Base-by-base conservation (phyloP, 92 coral and sea anemone genomes). In the Heteractis magnifica region DNA sequence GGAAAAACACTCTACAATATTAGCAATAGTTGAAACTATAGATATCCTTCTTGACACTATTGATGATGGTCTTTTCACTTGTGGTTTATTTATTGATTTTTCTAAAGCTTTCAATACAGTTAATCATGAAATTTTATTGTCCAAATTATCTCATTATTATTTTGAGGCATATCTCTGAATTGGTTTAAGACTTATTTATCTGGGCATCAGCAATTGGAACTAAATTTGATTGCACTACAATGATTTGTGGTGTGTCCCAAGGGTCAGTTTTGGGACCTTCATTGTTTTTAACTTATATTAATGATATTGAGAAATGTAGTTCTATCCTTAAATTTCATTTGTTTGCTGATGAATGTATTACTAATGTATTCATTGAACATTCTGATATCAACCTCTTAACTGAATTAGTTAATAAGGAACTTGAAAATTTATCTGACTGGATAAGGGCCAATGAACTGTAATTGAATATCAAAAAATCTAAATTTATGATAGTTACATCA, bases 11-110 rank as follows among this genome's bases (percentile, higher is more conserved):
- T 73, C 86, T 1, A 82, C 72, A 18, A 10, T 23, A 10, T 77
- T 65, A 71, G 81, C 86, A 6, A 18, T 81, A 8, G 56, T 68
- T 14, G 58, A 49, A 34, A 68, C 51, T 4, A 65, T 70, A 23
- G 85, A 81, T 16, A 81, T 68, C 14, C 49, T 81, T 5, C 80
- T 60, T 16, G n/a, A 44, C 2, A 0, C 79, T 34, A 65, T 81
- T 6, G 84, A 81, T 8, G 56, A 68, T 8, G 26, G 52, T 6
- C 23, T 48, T 14, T 70, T 23, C 52, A 10, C 84, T 12, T 81
- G 84, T 65, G 84, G 84, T 11, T 6, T 81, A 26, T 81, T 81
- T 19, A 20, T 81, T 41, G 84, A 65, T 55, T 21, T 81, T 11
- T 58, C 65, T 4, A 58, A 58, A 13, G 65, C 65, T 7, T 58